Base-by-base conservation (phyloP, 1,140 invertebrate species). In the Ostrea denselamellosa region DNA sequence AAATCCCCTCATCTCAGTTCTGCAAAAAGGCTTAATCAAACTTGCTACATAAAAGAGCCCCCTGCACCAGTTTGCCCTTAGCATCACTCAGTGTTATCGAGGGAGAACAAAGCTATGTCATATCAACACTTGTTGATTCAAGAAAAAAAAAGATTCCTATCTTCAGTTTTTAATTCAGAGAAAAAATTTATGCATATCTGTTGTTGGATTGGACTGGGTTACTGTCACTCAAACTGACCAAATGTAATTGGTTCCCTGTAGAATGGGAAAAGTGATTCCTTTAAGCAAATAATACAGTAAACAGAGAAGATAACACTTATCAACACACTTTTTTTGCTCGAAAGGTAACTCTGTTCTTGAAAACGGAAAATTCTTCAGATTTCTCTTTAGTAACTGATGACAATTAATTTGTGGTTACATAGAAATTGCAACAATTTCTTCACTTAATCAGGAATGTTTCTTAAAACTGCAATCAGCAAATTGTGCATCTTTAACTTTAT, bases 51-150 rank as follows among this genome's bases (percentile, higher is more conserved):
- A 17, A 56, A 56, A 62, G 56, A 14, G 14, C 4, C 19, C 14
- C 17, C 56, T 62, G 56, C 14, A 19, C 14, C 56, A 7, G 17
- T 62, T n/a, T 17, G 56, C 0, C 56, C n/a, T 19, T 14, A 62
- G 56, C 56, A 19, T 62, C n/a, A 19, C 56, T 62, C 7, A 19
- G 56, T 62, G 56, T 19, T 62, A 17, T 62, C 5, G 17, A 19
- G 8, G 5, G 17, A 17, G 17, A 62, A 3, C 17, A 62, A 19
- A 62, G 17, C 56, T 58, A 5, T 19, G 14, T 14, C 56, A 19
- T 58, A 62, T n/a, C n/a, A n/a, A 62, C 56, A 62, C 56, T 62
- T 62, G 56, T 62, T 62, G 56, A 62, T 62, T n/a, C 17, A 62
- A 14, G 17, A 62, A 62, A 62, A 56, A 12, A 58, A 62, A 62